Base-by-base conservation (phyloP, 2,797 vertebrate genomes). In the Champsocephalus gunnari region DNA sequence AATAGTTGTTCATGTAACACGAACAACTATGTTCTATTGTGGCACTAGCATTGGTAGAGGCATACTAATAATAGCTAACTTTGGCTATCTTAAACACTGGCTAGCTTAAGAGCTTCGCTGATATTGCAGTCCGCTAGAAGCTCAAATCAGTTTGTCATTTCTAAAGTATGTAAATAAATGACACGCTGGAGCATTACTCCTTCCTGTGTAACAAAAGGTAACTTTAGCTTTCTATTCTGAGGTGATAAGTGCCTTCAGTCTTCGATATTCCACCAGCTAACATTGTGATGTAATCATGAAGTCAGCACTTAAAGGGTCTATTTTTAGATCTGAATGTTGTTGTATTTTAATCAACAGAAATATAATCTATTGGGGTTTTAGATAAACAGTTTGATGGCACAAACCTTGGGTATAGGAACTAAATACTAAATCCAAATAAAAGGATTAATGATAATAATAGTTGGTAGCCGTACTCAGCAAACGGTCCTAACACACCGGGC, bases 281-380 rank as follows among this genome's bases (percentile, higher is more conserved):
- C 19, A 54, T 12, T 1, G 21, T 6, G 19, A 54, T 5, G 12
- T 54, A 12, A 54, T 24, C 11, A 5, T 28, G 51, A 28, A 12
- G 12, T 54, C 12, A 0, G 19, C 51, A 13, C 12, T 28, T 13
- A 53, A 28, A 10, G 0, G 19, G 5, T 0, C 51, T 53, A 38
- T 48, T 21, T 10, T 47, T 34, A 21, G 32, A 16, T 60, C 34
- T 17, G 24, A 55, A 41, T 32, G 49, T 55, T 61, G 9, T 49
- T 68, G 28, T 28, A 28, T 28, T 11, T 4, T 32, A 12, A 24
- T 21, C 0, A 17, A 16, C 24, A 1, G 4, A 57, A 44, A 45
- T 56, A 0, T 1, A 34, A 16, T n/a, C 11, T n/a, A 50, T 21
- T 11, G 14, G 3, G 41, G 8, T 28, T 64, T 65, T 44, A 0